A percentile compares a stretch with the other conserved stretches of the same genome.
Conservation (phyloP, 2,113 vertebrate species). For the Plestiodon gilberti region DNA sequence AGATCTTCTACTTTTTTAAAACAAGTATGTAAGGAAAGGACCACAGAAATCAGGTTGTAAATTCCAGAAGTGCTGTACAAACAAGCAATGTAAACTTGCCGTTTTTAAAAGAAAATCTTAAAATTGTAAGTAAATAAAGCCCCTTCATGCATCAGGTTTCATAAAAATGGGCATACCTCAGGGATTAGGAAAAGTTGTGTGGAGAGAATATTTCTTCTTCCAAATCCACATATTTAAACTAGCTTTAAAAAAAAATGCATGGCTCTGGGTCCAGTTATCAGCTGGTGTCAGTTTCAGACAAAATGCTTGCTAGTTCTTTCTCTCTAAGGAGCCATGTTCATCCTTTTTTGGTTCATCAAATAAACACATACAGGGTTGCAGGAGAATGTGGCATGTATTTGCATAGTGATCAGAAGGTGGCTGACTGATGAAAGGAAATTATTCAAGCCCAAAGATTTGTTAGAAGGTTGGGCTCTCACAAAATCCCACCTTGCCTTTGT, state of each 20-base stretch:
- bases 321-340: conserved; percentile 35
- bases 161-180: background rate
- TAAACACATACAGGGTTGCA: background rate
- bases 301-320: conserved; percentile 17
- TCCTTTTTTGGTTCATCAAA: conserved; percentile 30
- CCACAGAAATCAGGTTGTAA: background rate
- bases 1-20: background rate
- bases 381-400: background rate
- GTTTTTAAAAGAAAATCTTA: background rate
- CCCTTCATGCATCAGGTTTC: background rate
- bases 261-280: conserved; percentile 24
- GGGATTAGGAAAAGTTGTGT: background rate
- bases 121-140: background rate
- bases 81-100: background rate
- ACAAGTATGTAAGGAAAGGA: background rate
- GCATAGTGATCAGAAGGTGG: background rate
- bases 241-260: background rate
- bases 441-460: conserved; percentile 6
- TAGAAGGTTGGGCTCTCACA: background rate
- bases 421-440: conserved; percentile 5
- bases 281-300: conserved; percentile 30
- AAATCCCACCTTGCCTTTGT: conserved; percentile 2
- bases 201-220: background rate
- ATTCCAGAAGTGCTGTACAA: background rate
- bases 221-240: conserved; percentile 29